Evolutionary conservation across 1,140 invertebrate species (phyloP).

Genomic region (Pseudomyrmex dendroicus): DNA sequence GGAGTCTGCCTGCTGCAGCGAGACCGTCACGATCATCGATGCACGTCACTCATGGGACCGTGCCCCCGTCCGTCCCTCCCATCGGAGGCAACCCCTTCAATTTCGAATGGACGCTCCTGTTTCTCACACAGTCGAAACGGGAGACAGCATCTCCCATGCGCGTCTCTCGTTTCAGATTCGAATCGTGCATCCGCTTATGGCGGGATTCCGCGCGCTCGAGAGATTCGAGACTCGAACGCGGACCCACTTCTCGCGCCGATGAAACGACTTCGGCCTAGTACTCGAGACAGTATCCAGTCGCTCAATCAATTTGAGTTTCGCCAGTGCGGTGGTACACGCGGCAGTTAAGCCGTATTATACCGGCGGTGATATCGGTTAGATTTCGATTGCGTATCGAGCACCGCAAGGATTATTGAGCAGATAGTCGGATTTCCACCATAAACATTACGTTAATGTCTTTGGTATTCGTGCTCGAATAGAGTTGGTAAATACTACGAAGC

Average conservation of each 20-base stretch:
- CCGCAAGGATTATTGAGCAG: not conserved
- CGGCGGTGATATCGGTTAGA: conserved; percentile 31
- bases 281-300: conserved; percentile 54
- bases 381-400: conserved; percentile 29
- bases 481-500: not conserved
- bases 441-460: conserved; percentile 40
- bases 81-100: conserved; percentile 75
- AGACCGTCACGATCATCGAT: conserved; percentile 81
- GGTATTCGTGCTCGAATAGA: not conserved
- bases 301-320: conserved; percentile 55
- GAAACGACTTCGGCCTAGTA: conserved; percentile 47
- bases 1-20: conserved; percentile 70
- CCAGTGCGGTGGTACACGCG: conserved; percentile 49
- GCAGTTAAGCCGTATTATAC: conserved; percentile 42
- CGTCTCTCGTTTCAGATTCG: conserved; percentile 55
- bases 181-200: conserved; percentile 11
- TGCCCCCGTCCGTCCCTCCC: conserved; percentile 40
- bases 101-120: conserved; percentile 75
- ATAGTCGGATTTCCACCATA: conserved; percentile 8
- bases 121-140: conserved; percentile 12
- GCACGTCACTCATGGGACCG: conserved; percentile 79
- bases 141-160: not conserved
- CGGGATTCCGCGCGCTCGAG: not conserved
- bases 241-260: conserved; percentile 13
- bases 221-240: not conserved